Evolutionary conservation across 2,113 vertebrate species (phyloP).

Genomic region (Cinclus mexicanus): DNA sequence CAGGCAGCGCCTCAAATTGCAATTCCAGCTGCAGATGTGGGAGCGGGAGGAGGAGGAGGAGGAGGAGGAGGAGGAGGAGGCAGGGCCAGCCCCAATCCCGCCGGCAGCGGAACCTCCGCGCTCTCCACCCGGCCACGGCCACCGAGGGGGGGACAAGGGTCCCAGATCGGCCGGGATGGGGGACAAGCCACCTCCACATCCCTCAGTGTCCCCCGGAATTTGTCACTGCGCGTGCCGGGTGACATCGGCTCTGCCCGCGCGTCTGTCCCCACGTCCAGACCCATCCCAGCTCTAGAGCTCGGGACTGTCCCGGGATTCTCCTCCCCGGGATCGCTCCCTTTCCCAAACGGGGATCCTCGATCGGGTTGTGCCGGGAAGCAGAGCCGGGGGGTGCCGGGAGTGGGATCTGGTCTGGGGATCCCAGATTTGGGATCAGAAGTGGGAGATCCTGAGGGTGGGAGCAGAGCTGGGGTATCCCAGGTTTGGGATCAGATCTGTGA

Average conservation of each 20-base stretch:
- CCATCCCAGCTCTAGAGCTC: background rate
- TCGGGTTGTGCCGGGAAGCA: background rate
- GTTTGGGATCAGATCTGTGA: background rate
- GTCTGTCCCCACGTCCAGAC: background rate
- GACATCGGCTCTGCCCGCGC: background rate
- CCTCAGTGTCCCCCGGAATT: fast-evolving
- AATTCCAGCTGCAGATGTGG: constrained; percentile 61
- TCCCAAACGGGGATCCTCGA: background rate
- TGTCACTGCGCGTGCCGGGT: background rate
- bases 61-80: background rate
- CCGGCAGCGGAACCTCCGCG: background rate
- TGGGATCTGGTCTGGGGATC: fast-evolving
- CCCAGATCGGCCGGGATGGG: background rate
- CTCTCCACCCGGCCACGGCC: background rate
- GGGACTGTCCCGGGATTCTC: background rate
- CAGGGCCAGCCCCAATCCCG: background rate
- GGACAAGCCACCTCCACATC: background rate
- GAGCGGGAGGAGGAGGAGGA: constrained; percentile 21
- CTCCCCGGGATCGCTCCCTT: background rate
- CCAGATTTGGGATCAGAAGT: background rate
- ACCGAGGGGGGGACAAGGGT: background rate
- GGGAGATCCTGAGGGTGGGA: background rate
- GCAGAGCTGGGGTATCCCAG: fast-evolving
- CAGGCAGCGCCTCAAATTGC: constrained; percentile 56
- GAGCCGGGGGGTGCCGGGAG: fast-evolving